These are phyloP conservation scores for Loris lydekkerianus DNA, from an alignment of 2,797 vertebrate species.

Conservation along the genomic window DNA sequence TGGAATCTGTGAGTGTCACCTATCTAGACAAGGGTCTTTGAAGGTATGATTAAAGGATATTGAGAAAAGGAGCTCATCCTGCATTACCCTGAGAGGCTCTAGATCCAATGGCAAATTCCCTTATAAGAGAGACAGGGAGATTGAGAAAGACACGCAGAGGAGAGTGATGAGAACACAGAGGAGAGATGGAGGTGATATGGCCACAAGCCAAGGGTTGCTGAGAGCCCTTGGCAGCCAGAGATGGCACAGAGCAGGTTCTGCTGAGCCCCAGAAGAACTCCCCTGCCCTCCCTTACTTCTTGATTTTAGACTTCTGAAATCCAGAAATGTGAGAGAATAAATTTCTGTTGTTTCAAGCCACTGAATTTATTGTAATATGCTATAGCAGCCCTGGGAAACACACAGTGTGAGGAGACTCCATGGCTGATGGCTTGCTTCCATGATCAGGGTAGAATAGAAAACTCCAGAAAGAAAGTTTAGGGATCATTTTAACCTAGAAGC, in stretches of 20 bases:
- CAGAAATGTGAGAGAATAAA: background rate
- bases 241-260: accelerated
- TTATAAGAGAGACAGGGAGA: background rate
- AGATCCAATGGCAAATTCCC: background rate
- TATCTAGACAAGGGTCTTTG: background rate
- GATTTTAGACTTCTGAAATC: background rate
- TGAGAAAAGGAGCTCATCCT: background rate
- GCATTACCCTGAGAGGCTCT: background rate
- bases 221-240: background rate
- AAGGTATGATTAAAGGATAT: background rate
- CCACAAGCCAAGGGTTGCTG: background rate
- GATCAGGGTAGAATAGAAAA: background rate
- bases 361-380: background rate
- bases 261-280: background rate
- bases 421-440: background rate
- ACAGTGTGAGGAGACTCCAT: background rate
- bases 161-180: background rate
- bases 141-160: background rate
- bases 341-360: background rate
- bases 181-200: background rate
- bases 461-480: background rate
- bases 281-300: background rate
- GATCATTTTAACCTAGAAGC: background rate
- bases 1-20: background rate
- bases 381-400: background rate